These are phyloP conservation scores for Drosophila lacteicornis DNA, from an alignment of 1,140 invertebrate genomes.

Conservation along the genomic window DNA sequence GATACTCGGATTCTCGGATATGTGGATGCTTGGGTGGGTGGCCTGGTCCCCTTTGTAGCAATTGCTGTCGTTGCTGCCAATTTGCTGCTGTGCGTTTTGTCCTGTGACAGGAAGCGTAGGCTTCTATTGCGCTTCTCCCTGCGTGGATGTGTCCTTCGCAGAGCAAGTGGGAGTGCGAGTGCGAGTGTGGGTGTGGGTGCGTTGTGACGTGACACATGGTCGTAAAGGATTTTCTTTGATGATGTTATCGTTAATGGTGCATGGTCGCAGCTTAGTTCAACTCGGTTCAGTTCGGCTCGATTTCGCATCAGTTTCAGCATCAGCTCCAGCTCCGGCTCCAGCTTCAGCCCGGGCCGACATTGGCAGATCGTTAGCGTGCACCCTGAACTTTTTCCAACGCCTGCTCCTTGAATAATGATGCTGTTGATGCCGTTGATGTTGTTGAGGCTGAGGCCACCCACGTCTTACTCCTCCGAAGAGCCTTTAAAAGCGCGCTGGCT, in stretches of 20 bases:
- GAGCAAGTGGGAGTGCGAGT: constrained; percentile 11
- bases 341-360: constrained; percentile 22
- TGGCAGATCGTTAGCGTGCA: constrained; percentile 63
- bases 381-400: constrained; percentile 33
- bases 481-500: constrained; percentile 48
- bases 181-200: constrained; percentile 9
- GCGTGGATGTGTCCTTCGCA: constrained; percentile 19
- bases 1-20: not conserved
- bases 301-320: constrained; percentile 48
- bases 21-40: not conserved
- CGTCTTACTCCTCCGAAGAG: not conserved
- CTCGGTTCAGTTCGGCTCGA: constrained; percentile 28
- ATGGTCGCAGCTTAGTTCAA: constrained; percentile 48
- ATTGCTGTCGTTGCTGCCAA: constrained; percentile 61
- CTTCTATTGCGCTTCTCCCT: constrained; percentile 55
- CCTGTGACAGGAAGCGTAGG: constrained; percentile 63
- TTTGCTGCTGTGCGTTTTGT: constrained; percentile 60
- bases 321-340: constrained; percentile 18
- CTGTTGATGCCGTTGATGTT: constrained; percentile 20
- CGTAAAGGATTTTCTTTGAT: constrained; percentile 82
- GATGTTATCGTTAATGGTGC: constrained; percentile 77
- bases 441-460: constrained; percentile 21
- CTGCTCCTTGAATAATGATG: constrained; percentile 70
- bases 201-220: constrained; percentile 65
- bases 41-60: constrained; percentile 59